A percentile compares a stretch with the other conserved stretches of the same genome.
Conservation (phyloP, 1,140 invertebrate species). For the Frieseomelitta varia region DNA sequence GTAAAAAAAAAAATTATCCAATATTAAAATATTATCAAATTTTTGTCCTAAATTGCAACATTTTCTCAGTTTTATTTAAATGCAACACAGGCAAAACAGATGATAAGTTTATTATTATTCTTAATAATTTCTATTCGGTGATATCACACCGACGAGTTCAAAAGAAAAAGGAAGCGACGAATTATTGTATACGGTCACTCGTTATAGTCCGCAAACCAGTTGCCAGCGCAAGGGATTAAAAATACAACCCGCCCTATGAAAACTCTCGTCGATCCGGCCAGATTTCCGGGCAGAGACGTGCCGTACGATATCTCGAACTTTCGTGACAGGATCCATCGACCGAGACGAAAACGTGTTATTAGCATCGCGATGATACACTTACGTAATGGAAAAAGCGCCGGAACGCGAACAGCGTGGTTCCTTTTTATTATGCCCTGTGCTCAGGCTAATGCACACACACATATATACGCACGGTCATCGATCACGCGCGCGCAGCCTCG, state of each 20-base stretch:
- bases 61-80: too few relatives aligned
- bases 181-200: too few relatives aligned
- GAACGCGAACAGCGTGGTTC: conserved; percentile 35
- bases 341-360: conserved; percentile 17
- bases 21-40: neutral
- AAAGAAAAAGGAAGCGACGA: too few relatives aligned
- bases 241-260: neutral
- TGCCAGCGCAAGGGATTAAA: too few relatives aligned
- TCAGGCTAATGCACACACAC: neutral
- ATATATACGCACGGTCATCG: conserved; percentile 3
- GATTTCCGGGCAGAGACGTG: neutral
- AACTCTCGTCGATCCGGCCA: neutral
- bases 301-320: conserved; percentile 3
- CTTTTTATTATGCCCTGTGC: conserved; percentile 34
- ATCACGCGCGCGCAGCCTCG: conserved; percentile 6
- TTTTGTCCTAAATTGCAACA: too few relatives aligned
- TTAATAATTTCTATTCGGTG: too few relatives aligned
- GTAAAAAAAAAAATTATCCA: neutral
- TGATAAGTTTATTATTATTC: too few relatives aligned
- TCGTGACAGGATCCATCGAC: conserved; percentile 19
- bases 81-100: too few relatives aligned
- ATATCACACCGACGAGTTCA: too few relatives aligned
- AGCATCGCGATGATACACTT: conserved; percentile 28
- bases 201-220: too few relatives aligned
- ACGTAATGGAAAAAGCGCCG: conserved; percentile 36